Conservation (phyloP, 2,113 vertebrate genomes). For the Tragulus kanchil region DNA sequence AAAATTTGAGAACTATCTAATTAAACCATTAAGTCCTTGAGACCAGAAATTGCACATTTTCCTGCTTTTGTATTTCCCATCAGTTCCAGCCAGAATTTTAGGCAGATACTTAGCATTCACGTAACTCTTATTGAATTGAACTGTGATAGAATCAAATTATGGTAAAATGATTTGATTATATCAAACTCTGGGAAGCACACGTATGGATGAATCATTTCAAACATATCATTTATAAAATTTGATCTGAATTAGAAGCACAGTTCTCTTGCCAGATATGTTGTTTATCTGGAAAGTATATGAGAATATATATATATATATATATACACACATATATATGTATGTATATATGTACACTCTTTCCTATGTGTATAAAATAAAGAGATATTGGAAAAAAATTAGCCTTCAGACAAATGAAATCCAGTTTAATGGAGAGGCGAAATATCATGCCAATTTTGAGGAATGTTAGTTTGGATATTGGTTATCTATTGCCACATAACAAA, state of each 20-base stretch:
- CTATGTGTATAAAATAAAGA: not conserved
- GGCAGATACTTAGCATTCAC: not conserved
- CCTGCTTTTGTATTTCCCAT: not conserved
- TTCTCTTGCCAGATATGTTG: not conserved
- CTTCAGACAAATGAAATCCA: not conserved
- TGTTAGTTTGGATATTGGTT: not conserved
- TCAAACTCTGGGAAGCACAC: slow-evolving; percentile 51
- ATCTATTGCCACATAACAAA: slow-evolving; percentile 19
- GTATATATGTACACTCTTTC: not conserved
- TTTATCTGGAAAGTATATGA: not conserved
- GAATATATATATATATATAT: not conserved
- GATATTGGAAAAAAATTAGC: not conserved
- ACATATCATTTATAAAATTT: not conserved
- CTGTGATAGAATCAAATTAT: slow-evolving; percentile 22
- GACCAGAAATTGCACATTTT: not conserved
- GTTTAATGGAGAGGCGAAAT: not conserved
- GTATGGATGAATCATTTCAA: slow-evolving; percentile 14
- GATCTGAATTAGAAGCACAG: slow-evolving; percentile 3
- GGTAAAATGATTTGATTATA: slow-evolving; percentile 49
- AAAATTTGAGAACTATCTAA: not conserved
- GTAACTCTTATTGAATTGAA: not conserved
- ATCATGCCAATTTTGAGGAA: slow-evolving; percentile 30
- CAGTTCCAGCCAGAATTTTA: slow-evolving; percentile 27
- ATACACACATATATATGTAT: not conserved
- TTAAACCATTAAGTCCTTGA: not conserved